Base-by-base conservation (phyloP, 1,140 invertebrate species). In the Cotesia typhae region DNA sequence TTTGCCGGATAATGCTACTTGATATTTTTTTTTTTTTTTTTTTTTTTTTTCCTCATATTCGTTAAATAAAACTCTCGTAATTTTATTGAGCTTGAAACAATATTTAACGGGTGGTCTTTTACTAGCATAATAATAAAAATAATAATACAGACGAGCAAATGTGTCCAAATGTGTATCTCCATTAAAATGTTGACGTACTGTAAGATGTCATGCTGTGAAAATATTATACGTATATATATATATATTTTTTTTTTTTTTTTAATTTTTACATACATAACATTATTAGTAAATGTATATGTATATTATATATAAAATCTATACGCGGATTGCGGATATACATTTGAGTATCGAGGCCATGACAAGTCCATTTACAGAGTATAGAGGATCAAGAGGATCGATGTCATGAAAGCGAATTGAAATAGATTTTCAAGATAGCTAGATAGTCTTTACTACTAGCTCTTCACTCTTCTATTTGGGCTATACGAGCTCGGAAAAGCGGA, bases 281-380 rank as follows among this genome's bases (percentile, higher is more conserved):
- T 28, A 28, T 28, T 28, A 28, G 28, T 52, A 52, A 52, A 52
- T n/a, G 51, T 52, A n/a, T 2, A 57, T 57, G 4, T n/a, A 20
- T 57, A 20, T 14, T 17, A 20, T 12, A 20, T 17, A n/a, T 57
- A 47, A 28, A 28, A 28, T 47, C 6, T 5, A 47, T 47, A 47
- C 10, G 41, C 7, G 41, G 5, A 47, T 47, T 47, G 41, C 41
- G 41, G 41, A 10, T 47, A 47, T 47, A 47, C 41, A 47, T 6
- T 47, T 9, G 41, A 68, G 74, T 78, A 76, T 77, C 69, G 63
- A 65, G 53, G 74, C 71, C 72, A 52, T 74, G 65, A 66, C 66
- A 36, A 73, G 57, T 79, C 78, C 70, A 76, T 80, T 78, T 80
- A 80, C 74, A 79, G 80, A 81, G 80, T 82, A 73, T 14, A 14